Base-by-base conservation (phyloP, 1,140 invertebrate genomes). In the Papilio aristodemus region DNA sequence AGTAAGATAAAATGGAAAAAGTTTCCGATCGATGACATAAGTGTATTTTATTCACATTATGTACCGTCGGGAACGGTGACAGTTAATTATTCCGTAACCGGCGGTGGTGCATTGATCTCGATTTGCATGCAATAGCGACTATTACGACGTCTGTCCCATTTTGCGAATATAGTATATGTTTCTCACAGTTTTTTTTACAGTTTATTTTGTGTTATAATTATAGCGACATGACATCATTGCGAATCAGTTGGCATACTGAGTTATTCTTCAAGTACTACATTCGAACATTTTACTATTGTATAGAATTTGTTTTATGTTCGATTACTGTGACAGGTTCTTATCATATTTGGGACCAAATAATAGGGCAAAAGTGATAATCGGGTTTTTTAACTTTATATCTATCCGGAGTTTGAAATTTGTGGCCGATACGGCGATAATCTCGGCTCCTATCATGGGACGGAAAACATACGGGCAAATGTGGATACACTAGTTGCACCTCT, bases 1-100 rank as follows among this genome's bases (percentile, higher is more conserved):
- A 54, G n/a, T 22, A 80, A 84, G 77, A 80, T 80, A 54, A n/a
- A 66, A 71, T 74, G 77, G 80, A 82, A 83, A 81, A 85, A 82
- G 70, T 70, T 60, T 69, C 69, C 43, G 57, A 71, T 70, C 32
- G 64, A 66, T 10, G n/a, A 68, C 69, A 76, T 74, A 71, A 71
- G 60, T 71, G 75, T 73, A 72, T 79, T 73, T 73, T 75, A 19
- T 63, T 70, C 73, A 73, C 69, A 77, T 77, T 46, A 69, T 73
- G 71, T 76, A 77, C 78, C 64, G 32, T 37, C 58, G 38, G 8
- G 14, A 39, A 62, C 36, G 36, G 59, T 39, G 59, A 62, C 36
- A 62, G n/a, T 57, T 66, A 75, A 77, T 79, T 77, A 67, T 77
- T 79, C 54, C 25, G 71, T 72, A 77, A 76, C 72, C 41, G 46